Base-by-base conservation (phyloP, 2,113 vertebrate species). In the Fukomys damarensis region DNA sequence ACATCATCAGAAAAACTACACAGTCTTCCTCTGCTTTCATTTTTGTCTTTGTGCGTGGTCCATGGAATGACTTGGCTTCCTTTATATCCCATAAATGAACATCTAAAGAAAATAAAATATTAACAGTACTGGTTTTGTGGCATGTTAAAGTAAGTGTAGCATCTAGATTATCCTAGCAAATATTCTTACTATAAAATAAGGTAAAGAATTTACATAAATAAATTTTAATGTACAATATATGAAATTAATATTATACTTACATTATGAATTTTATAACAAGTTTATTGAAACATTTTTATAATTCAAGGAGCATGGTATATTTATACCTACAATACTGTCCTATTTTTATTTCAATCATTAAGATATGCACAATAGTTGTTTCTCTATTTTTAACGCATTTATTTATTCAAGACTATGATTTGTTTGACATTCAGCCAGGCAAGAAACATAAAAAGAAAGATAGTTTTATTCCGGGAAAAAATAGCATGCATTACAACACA, bases 81-180 rank as follows among this genome's bases (percentile, higher is more conserved):
- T 92, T 43, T 89, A 32, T 7, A 70, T 89, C 66, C 52, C 56
- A 7, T 85, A 49, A 96, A 76, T 7, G 91, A 88, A 68, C 0
- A 38, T 72, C 46, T 87, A 20, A 94, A 41, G 32, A 86, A 10
- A 4, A 10, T 89, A 52, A 84, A 91, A 9, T 2, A 3, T 14
- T 68, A 65, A 68, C 41, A 20, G 9, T 56, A 80, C 28, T 93
- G 74, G 63, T 52, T 88, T 76, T 84, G 20, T 63, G 58, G 2
- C 19, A 89, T 88, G 87, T 88, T 17, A 38, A 93, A 94, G 81
- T 6, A 59, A 35, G 2, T n/a, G 3, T 77, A 49, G 1, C 7
- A 52, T 70, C 43, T 80, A 68, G 95, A 66, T 74, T 81, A 92
- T 38, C 19, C 61, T 65, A 81, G 74, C 68, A 87, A 86, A 84